These are phyloP conservation scores for Palaemon carinicauda DNA, from an alignment of 1,140 invertebrate genomes.

Conservation along the genomic window DNA sequence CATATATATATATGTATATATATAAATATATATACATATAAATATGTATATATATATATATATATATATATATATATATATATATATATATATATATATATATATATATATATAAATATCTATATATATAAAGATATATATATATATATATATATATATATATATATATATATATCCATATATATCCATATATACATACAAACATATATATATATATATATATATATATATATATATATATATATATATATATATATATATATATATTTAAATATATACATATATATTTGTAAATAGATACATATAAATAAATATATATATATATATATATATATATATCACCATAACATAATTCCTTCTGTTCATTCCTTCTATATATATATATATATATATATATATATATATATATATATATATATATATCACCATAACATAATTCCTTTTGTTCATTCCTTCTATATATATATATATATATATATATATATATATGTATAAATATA, in stretches of 20 bases:
- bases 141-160: conserved; percentile 16
- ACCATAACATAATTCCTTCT: too few relatives aligned
- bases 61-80: conserved; percentile 19
- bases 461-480: too few relatives aligned
- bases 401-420: too few relatives aligned
- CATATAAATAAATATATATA: too few relatives aligned
- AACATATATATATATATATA: background rate
- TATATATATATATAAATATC: background rate
- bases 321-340: too few relatives aligned
- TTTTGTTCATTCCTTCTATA: too few relatives aligned
- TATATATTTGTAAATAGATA: too few relatives aligned
- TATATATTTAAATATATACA: background rate
- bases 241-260: conserved; percentile 10
- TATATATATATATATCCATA: conserved; percentile 5
- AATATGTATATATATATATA: conserved; percentile 13
- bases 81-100: background rate
- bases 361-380: too few relatives aligned
- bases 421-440: too few relatives aligned
- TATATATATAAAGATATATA: too few relatives aligned
- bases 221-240: conserved; percentile 19
- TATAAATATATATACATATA: conserved; percentile 9
- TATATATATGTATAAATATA: too few relatives aligned
- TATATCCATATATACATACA: background rate
- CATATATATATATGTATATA: conserved; percentile 13
- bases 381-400: too few relatives aligned